Base-by-base conservation (phyloP, 2,113 vertebrate genomes). In the Cochlearius cochlearius region DNA sequence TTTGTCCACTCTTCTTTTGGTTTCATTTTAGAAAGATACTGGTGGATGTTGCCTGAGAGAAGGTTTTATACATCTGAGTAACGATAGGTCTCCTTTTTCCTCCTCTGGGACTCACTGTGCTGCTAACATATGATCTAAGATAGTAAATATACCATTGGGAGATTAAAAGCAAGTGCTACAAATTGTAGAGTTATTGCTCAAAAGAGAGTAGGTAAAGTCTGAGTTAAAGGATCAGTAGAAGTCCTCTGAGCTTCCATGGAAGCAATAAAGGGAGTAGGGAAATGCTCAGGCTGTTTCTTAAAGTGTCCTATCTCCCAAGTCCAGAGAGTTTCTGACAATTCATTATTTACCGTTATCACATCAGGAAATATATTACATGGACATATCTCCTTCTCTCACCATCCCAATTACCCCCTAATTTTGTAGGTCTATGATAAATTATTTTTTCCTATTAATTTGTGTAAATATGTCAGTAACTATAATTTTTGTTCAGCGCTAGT, bases 1-100 rank as follows among this genome's bases (percentile, higher is more conserved):
- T 92, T 94, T 97, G 59, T 93, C 92, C 92, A 89, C 52, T 92
- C 91, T 91, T 95, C 78, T 56, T 94, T 82, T 53, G 22, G 38
- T 79, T 96, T 90, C 12, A 77, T 79, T 93, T 96, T 81, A 90
- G 59, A 95, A 73, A 64, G n/a, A 87, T 36, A 27, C 14, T 53
- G 9, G 45, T 56, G 39, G 29, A 96, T 92, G 49, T 74, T 15
- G 1, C 27, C 53, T 45, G n/a, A 63, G 27, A 97, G 90, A 60
- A 86, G 26, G 12, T 79, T 96, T 74, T 93, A 47, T 68, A 73
- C 29, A 88, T 94, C 73, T 84, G 12, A 22, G 30, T 52, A 38
- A 76, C 1, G 5, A 63, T 10, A 84, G 78, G 50, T 80, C 63
- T 90, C 62, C 79, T 68, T 86, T 93, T 84, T 83, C 45, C 34